phyloP scores from a whole-genome alignment of 37 sponge, comb jelly and placozoan species.

The Spongilla lacustris region DNA sequence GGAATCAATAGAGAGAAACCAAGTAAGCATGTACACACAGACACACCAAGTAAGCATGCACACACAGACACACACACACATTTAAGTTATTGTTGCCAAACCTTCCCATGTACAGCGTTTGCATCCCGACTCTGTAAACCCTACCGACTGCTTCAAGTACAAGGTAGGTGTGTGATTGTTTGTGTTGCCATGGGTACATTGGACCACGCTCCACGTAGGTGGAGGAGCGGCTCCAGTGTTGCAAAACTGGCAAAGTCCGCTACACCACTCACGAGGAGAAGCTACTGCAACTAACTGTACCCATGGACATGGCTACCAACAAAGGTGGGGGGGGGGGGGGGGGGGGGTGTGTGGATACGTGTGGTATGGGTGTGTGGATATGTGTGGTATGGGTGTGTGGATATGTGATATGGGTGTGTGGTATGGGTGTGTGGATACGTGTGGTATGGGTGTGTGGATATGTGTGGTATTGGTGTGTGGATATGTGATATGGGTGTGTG shows the following conservation, averaged over 20 bases:
- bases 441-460: too few species aligned
- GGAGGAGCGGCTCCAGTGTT: conserved; percentile 85
- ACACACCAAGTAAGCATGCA: too few species aligned
- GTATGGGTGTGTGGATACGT: too few species aligned
- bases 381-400: too few species aligned
- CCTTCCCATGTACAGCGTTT: background rate
- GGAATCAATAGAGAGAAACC: conserved; percentile 54
- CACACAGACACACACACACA: too few species aligned
- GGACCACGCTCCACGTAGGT: conserved; percentile 27
- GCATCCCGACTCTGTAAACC: conserved; percentile 25
- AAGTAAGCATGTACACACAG: conserved; percentile 28
- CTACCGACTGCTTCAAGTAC: conserved; percentile 56
- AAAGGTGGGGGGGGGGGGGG: conserved; percentile 10
- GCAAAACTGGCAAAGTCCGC: conserved; percentile 63
- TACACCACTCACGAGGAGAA: conserved; percentile 69
- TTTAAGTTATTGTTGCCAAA: too few species aligned
- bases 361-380: too few species aligned
- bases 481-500: too few species aligned
- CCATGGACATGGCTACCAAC: conserved; percentile 81
- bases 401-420: too few species aligned
- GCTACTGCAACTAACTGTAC: conserved; percentile 72
- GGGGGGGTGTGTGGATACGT: too few species aligned
- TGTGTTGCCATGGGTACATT: conserved; percentile 3
- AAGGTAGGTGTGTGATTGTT: conserved; percentile 27
- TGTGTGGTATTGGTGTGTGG: too few species aligned